These are phyloP conservation scores for Tryphoninae sp. DNA, from an alignment of 2,888 invertebrate species.

Conservation along the genomic window DNA sequence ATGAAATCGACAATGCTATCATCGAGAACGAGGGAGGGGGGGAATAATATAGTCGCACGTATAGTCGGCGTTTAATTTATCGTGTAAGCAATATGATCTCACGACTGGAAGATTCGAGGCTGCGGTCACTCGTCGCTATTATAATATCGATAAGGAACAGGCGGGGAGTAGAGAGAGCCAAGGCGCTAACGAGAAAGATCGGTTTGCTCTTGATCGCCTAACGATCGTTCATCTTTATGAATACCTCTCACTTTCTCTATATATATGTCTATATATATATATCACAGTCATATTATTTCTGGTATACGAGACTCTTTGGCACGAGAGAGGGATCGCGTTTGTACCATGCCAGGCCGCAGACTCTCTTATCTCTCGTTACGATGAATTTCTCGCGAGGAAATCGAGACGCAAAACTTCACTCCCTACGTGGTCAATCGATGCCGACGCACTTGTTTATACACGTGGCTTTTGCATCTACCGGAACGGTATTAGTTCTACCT, in stretches of 20 bases:
- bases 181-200: constrained; percentile 40
- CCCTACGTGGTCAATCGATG: constrained; percentile 48
- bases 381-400: constrained; percentile 45
- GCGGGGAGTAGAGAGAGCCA: background rate
- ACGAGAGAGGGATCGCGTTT: constrained; percentile 10
- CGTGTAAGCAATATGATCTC: constrained; percentile 68
- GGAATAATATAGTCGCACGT: constrained; percentile 30
- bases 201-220: constrained; percentile 41
- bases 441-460: constrained; percentile 53
- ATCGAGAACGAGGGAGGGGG: constrained; percentile 23
- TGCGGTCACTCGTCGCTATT: constrained; percentile 38
- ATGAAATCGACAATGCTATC: constrained; percentile 65
- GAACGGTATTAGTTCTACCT: constrained; percentile 32
- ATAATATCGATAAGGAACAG: constrained; percentile 55
- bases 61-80: constrained; percentile 69
- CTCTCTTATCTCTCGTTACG: constrained; percentile 41
- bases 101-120: constrained; percentile 42
- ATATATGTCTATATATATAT: background rate
- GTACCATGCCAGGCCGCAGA: constrained; percentile 22
- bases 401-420: constrained; percentile 35
- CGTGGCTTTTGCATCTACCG: constrained; percentile 42
- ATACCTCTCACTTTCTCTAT: background rate
- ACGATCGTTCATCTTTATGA: constrained; percentile 32
- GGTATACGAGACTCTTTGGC: constrained; percentile 18
- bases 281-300: constrained; percentile 24